Evolutionary conservation across 2,797 vertebrate species (phyloP), one percentile per base, ranked within the genome.

Genomic region (Onychomys arenicola): DNA sequence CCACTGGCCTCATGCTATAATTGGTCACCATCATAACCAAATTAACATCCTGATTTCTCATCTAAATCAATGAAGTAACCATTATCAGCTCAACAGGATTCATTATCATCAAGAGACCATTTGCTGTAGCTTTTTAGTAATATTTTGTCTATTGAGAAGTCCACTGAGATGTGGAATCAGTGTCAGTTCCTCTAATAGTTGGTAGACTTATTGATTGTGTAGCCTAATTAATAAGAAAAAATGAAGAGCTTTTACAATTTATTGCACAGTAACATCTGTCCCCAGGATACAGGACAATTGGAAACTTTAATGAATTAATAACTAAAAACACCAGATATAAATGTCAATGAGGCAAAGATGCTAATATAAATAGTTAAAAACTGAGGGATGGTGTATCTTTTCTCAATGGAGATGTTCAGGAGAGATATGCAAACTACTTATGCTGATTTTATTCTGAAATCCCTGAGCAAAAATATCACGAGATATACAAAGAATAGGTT

Each of bases 71-170:
- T 61, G 7, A 69, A 67, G 92, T 63, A 95, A 89, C 73, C 11
- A 40, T 89, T 75, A 46, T 73, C 34, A 92, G 32, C 3, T 34
- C 5, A 59, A 75, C 4, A 93, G 40, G 25, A 90, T 96, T 46
- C 49, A 25, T 29, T 93, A 63, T 83, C 55, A 78, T 69, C n/a
- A 73, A 90, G 37, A 89, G 11, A 14, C 37, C 65, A 96, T 92
- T 97, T 92, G 34, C 10, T 71, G 40, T 34, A 96, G 37, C 19
- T 94, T 94, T 95, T 83, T 40, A 89, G 61, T 91, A 83, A 32
- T 97, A 92, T 89, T 94, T 97, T 95, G 87, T 93, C 89, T 89
- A 63, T 69, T 63, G 17, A 89, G 37, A 57, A 94, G n/a, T 94
- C 12, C 25, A n/a, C 2, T 46, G 63, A 94, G n/a, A 19, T n/a